Conservation (phyloP, 2,797 vertebrate species). For the Peromyscus nudipes region DNA sequence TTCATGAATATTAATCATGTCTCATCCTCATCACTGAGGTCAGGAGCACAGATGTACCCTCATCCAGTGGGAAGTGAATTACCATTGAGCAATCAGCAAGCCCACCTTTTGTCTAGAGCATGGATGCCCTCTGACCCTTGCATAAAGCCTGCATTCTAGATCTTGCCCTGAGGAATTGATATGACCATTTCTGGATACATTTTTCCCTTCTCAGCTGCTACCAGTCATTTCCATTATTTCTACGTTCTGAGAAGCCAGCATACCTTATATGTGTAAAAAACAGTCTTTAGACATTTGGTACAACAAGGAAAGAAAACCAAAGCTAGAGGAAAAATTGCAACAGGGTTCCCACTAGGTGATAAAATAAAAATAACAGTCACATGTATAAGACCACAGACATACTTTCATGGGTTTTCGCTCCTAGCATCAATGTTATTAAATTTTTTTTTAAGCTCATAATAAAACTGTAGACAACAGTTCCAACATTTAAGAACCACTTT, state of each 20-base stretch:
- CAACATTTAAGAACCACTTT: background rate
- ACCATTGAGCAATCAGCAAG: background rate
- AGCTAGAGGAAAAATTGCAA: background rate
- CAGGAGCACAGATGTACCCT: background rate
- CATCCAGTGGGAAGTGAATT: background rate
- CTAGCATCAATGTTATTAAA: conserved; percentile 26
- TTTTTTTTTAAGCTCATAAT: conserved; percentile 5
- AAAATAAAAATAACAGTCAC: background rate
- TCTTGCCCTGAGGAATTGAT: background rate
- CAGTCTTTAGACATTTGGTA: background rate
- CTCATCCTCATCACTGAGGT: background rate
- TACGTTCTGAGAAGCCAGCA: background rate
- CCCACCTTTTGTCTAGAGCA: background rate
- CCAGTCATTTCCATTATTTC: background rate
- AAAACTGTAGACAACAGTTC: conserved; percentile 30
- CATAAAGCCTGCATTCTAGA: background rate
- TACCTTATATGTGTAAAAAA: conserved; percentile 1
- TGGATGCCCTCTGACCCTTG: background rate
- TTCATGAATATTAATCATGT: conserved; percentile 61
- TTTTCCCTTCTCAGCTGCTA: background rate
- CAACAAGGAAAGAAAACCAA: conserved; percentile 23
- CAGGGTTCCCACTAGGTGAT: background rate
- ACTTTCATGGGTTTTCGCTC: background rate
- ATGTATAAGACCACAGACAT: background rate
- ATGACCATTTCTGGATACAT: background rate